Evolutionary conservation across 2,113 vertebrate species (phyloP).

Genomic region (Pycnonotus jocosus): DNA sequence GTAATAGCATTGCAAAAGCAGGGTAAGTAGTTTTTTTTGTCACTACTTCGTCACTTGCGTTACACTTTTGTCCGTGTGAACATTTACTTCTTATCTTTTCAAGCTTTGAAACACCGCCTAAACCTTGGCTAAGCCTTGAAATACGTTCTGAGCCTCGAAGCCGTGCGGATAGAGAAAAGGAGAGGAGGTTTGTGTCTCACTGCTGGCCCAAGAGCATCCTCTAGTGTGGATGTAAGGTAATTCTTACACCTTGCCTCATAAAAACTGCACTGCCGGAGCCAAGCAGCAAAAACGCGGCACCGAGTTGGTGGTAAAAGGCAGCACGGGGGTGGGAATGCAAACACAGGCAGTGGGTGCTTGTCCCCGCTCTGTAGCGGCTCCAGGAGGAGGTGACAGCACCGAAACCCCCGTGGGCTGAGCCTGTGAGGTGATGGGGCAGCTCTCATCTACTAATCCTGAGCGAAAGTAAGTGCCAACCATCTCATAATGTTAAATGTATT

Average conservation of each 20-base stretch:
- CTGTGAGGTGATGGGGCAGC: not conserved
- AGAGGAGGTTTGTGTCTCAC: not conserved
- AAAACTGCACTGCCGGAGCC: fast-evolving
- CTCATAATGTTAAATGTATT: not conserved
- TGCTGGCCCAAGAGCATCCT: conserved; percentile 57
- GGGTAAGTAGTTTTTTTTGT: not conserved
- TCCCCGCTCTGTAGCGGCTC: not conserved
- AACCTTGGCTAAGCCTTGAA: not conserved
- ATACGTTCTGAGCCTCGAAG: not conserved
- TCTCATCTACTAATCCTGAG: not conserved
- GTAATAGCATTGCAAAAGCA: not conserved
- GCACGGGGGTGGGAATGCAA: not conserved
- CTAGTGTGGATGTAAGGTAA: conserved; percentile 39
- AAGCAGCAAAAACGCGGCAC: not conserved
- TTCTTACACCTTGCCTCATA: not conserved
- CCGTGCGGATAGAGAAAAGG: not conserved
- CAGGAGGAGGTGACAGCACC: not conserved
- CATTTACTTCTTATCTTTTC: not conserved
- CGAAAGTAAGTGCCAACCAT: not conserved
- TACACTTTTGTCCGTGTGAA: not conserved
- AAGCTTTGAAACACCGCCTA: not conserved
- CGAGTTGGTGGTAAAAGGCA: not conserved
- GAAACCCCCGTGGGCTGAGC: fast-evolving
- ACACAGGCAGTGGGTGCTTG: not conserved
- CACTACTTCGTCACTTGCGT: not conserved